Evolutionary conservation across 2,113 vertebrate species (phyloP).

Genomic region (Siniperca chuatsi): DNA sequence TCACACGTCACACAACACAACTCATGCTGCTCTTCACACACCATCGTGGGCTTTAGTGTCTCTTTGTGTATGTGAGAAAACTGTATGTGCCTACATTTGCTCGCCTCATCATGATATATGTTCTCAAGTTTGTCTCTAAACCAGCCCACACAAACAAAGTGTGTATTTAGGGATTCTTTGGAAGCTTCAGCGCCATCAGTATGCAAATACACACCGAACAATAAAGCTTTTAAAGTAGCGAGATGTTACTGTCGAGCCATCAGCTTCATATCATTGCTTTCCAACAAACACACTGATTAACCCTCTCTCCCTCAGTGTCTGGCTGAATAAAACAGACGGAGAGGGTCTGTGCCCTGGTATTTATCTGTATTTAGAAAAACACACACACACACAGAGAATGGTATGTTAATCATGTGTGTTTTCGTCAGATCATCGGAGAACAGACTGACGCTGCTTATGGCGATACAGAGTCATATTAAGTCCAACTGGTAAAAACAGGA

Average conservation of each 20-base stretch:
- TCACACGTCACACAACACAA: constrained; percentile 1
- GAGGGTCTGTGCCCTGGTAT: constrained; percentile 24
- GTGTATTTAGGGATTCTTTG: constrained; percentile 29
- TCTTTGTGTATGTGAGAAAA: constrained; percentile 34
- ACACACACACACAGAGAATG: neutral
- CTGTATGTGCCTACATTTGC: constrained; percentile 13
- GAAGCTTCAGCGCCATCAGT: constrained; percentile 30
- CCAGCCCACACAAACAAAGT: constrained; percentile 29
- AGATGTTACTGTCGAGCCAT: constrained; percentile 35
- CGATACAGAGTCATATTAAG: constrained; percentile 69
- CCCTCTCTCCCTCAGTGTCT: constrained; percentile 24
- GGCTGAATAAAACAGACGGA: constrained; percentile 27
- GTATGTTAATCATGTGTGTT: constrained; percentile 63
- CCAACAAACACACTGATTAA: constrained; percentile 42
- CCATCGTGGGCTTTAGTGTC: neutral
- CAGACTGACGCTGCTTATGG: constrained; percentile 70
- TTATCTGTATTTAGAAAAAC: constrained; percentile 39
- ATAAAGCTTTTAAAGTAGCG: constrained; percentile 27
- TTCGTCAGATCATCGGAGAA: constrained; percentile 63
- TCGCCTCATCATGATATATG: neutral
- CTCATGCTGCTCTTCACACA: constrained; percentile 1
- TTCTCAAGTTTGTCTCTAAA: neutral
- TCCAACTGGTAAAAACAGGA: constrained; percentile 62
- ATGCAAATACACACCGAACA: constrained; percentile 39
- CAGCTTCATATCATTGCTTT: constrained; percentile 29